Base-by-base conservation (phyloP, 2,888 invertebrate species). In the Plebejus anna region DNA sequence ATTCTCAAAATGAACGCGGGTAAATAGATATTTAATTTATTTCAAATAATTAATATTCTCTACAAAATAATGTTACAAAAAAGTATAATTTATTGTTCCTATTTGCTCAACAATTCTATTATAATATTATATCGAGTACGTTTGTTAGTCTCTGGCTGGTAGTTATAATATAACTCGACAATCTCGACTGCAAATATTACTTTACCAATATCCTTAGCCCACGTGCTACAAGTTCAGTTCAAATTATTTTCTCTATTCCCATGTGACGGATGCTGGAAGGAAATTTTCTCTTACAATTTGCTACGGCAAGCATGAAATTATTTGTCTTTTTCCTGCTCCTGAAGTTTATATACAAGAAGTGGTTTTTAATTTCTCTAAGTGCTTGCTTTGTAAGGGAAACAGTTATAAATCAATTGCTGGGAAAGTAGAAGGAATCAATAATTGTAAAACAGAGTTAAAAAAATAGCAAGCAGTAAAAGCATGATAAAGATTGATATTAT, bases 191-290 rank as follows among this genome's bases (percentile, higher is more conserved):
- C 66, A 66, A 66, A 66, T 66, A 66, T 66, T 66, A 66, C 32
- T 66, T 66, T 66, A 66, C 13, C 66, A 66, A 66, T 66, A 66
- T 66, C 36, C 66, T 32, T 66, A 66, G 32, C 32, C 36, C 32
- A 66, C 32, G 32, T 66, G 66, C 66, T 36, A 36, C 66, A 16
- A 66, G 28, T 66, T 28, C 28, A 11, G 28, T 11, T 66, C 13
- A 66, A 66, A 66, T 66, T 36, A 66, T 66, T 66, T 66, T 36
- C 66, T 66, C 66, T 66, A 66, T 66, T 66, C 66, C 66, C 66
- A 16, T 16, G 66, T 36, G 66, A 66, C 66, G 32, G 66, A 66
- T 32, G 66, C 32, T 66, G 32, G 32, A 36, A 66, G 16, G 32
- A 66, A 66, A 66, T 66, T 32, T 66, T 66, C 66, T 66, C 32